phyloP scores from a whole-genome alignment of 2,888 invertebrate species.

The Tetragonula carbonaria region DNA sequence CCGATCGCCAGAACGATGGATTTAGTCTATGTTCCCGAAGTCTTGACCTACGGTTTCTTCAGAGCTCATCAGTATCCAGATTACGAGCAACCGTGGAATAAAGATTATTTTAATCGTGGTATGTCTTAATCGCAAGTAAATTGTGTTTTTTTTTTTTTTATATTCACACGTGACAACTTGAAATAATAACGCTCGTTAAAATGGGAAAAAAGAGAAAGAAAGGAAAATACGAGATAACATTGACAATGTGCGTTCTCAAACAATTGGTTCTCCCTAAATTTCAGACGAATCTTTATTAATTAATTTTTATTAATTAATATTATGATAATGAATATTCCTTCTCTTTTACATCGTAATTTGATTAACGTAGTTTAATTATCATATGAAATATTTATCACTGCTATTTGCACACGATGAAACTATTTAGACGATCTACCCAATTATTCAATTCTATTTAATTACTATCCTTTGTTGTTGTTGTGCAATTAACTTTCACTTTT shows the following conservation, averaged over 20 bases:
- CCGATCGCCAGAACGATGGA: constrained; percentile 82
- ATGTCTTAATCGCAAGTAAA: constrained; percentile 36
- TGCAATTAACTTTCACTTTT: not conserved
- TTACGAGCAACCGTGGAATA: constrained; percentile 85
- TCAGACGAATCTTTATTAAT: not conserved
- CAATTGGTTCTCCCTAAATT: not conserved
- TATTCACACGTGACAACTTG: not conserved
- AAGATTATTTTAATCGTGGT: constrained; percentile 80
- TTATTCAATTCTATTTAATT: not conserved
- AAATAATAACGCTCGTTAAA: not conserved
- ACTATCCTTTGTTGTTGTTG: not conserved
- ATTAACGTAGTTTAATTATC: not conserved
- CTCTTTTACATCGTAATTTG: not conserved
- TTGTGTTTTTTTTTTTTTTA: not conserved
- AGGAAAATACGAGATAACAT: not conserved
- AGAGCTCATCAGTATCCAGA: constrained; percentile 84
- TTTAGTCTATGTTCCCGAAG: constrained; percentile 86
- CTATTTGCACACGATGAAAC: not conserved
- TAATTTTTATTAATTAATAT: not conserved
- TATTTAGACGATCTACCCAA: not conserved
- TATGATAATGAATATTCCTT: not conserved
- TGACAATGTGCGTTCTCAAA: too few species aligned
- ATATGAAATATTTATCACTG: not conserved
- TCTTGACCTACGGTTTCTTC: constrained; percentile 85
- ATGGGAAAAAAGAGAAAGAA: not conserved